Evolutionary conservation across 2,113 vertebrate species (phyloP).

Genomic region (Thinocorus orbignyianus): DNA sequence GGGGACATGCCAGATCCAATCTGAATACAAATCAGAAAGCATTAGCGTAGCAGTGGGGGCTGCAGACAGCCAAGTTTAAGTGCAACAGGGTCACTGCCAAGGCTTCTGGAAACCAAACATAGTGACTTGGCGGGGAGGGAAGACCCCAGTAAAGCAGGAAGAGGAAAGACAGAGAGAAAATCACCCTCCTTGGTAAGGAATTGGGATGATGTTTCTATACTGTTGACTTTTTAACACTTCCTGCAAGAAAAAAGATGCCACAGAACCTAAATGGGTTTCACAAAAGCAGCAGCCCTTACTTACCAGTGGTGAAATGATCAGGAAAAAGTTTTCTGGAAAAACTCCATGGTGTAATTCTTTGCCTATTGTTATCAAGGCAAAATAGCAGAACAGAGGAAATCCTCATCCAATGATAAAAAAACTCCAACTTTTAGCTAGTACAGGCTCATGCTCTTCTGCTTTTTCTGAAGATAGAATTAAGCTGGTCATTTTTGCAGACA

Average conservation of each 20-base stretch:
- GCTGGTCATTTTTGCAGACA: accelerated
- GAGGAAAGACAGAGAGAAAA: background rate
- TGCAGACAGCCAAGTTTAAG: background rate
- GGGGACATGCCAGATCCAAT: background rate
- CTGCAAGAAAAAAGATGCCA: background rate
- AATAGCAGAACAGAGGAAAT: background rate
- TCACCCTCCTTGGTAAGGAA: background rate
- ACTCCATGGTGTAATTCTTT: background rate
- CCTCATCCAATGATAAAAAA: background rate
- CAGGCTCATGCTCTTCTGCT: background rate
- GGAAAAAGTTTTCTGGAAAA: background rate
- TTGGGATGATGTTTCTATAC: background rate
- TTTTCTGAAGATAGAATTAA: background rate
- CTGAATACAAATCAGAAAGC: background rate
- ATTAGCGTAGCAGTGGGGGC: background rate
- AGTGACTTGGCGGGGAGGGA: background rate
- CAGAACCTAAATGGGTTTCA: background rate
- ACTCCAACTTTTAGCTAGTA: background rate
- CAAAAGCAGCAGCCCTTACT: background rate
- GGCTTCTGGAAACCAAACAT: background rate
- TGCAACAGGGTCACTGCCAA: background rate
- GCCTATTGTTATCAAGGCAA: background rate
- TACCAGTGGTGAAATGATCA: background rate
- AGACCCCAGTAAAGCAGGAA: background rate
- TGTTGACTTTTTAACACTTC: background rate